These are phyloP conservation scores for Drosophila kurseongensis DNA, from an alignment of 1,140 invertebrate species.

Conservation along the genomic window DNA sequence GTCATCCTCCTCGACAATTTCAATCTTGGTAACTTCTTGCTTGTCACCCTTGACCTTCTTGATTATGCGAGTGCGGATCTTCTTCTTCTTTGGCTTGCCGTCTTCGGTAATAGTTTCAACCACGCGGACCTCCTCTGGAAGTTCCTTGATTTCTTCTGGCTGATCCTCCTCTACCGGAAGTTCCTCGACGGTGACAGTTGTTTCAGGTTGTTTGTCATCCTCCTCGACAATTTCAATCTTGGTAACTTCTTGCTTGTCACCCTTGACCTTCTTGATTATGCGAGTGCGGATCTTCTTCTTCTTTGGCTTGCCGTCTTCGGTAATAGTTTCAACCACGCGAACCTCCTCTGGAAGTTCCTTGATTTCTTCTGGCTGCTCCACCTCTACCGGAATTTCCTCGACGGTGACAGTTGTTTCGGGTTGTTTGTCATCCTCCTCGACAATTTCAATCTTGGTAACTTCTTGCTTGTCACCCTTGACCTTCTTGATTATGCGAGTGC, in stretches of 20 bases:
- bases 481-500: slow-evolving; percentile 2
- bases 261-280: slow-evolving; percentile 4
- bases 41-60: slow-evolving; percentile 6
- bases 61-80: slow-evolving; percentile 1
- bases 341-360: slow-evolving; percentile 2
- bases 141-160: background rate
- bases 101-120: background rate
- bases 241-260: slow-evolving; percentile 3
- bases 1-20: slow-evolving; percentile 2
- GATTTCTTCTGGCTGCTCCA: background rate
- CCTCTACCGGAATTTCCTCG: background rate
- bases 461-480: slow-evolving; percentile 7
- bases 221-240: slow-evolving; percentile 2
- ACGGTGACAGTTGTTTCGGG: background rate
- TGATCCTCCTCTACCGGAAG: background rate
- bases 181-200: background rate
- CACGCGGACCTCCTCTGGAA: slow-evolving; percentile 3
- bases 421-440: slow-evolving; percentile 1
- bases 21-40: slow-evolving; percentile 2
- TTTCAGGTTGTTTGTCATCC: background rate
- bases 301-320: slow-evolving; percentile 4
- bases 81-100: slow-evolving; percentile 9
- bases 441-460: slow-evolving; percentile 4
- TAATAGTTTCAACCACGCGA: slow-evolving; percentile 1
- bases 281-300: slow-evolving; percentile 7